Base-by-base conservation (phyloP, 1,140 invertebrate genomes). In the Plodia interpunctella region DNA sequence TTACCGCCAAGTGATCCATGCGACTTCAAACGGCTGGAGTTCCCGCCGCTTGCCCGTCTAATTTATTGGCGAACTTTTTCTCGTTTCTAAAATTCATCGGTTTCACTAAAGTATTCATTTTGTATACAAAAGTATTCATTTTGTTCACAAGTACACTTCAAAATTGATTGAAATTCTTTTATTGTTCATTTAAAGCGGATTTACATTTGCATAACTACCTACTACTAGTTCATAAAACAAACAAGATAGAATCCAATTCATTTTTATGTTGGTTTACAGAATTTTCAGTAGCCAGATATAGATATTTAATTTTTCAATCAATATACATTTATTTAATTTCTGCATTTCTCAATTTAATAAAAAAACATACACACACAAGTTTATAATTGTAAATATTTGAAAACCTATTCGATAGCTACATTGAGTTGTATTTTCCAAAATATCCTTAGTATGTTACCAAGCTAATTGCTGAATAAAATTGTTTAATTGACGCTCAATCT, bases 31-130 rank as follows among this genome's bases (percentile, higher is more conserved):
- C 20, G 21, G 11, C 17, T 28, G 18, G 21, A 25, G 19, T 53
- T 53, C 13, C 21, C 51, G 51, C 51, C 51, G 51, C 21, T 53
- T 53, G 21, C 51, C 51, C 11, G 21, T n/a, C 5, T 25, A 53
- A 53, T 53, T 53, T 53, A 53, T 53, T 53, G 19, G 19, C 51
- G 21, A 53, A 53, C 21, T 53, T 53, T 53, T 53, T 53, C 51
- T 53, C 19, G 11, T 53, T 25, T 25, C 20, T 25, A 0, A 25
- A 53, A 53, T 53, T 53, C 19, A 53, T 53, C 51, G 51, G 19
- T 25, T 25, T 15, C 19, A 53, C 51, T 53, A 25, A 25, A 53
- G 11, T 53, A 25, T 25, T 25, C 18, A 53, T 44, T 15, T 6
- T 44, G 38, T 44, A 44, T 6, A 44, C 38, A 44, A 44, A 17